Conservation (phyloP, 1,140 invertebrate species). For the Caenorhabditis brenneri region DNA sequence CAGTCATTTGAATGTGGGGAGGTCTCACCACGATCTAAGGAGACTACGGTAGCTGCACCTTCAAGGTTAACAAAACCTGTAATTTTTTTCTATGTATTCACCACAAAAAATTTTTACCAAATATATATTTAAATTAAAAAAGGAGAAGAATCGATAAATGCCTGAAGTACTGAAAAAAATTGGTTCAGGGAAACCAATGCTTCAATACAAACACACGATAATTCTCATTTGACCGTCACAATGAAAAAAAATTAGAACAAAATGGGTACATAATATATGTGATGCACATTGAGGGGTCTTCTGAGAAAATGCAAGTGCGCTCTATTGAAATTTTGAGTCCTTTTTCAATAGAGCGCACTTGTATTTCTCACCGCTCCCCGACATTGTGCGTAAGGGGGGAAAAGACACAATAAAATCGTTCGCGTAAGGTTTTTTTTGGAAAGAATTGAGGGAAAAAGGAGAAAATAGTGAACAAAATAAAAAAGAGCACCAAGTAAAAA, state of each 20-base stretch:
- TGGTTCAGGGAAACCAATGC: background rate
- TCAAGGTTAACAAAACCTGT: too few species aligned
- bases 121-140: background rate
- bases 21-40: too few species aligned
- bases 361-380: too few species aligned
- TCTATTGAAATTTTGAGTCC: background rate
- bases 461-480: background rate
- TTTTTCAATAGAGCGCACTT: too few species aligned
- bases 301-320: background rate
- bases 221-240: background rate
- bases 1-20: too few species aligned
- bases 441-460: background rate
- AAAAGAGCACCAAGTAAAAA: conserved; percentile 31
- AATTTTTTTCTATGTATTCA: background rate
- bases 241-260: background rate
- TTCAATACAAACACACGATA: background rate
- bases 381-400: too few species aligned
- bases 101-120: background rate
- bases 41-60: too few species aligned
- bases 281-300: background rate
- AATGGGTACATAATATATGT: conserved; percentile 42
- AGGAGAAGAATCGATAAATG: background rate
- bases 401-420: conserved; percentile 11
- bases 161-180: background rate
- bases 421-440: background rate